Base-by-base conservation (phyloP, 2,797 vertebrate genomes). In the Sorex maritimensis region DNA sequence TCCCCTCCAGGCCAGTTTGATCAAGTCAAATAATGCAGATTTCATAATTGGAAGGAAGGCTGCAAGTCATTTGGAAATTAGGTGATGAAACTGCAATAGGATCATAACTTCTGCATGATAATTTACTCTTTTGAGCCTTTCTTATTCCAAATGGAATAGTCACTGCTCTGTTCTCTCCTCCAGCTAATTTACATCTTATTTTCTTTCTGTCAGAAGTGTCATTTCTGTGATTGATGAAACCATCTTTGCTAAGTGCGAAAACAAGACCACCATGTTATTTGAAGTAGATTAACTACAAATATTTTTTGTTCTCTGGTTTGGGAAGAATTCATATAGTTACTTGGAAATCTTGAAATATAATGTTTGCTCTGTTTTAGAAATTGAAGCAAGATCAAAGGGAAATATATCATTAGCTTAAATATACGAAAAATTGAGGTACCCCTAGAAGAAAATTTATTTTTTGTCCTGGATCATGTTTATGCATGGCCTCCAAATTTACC, bases 321-420 rank as follows among this genome's bases (percentile, higher is more conserved):
- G 95, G 93, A 97, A 97, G 96, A 97, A 97, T 96, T 98, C 95
- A 95, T 93, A 95, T 91, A 97, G 95, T 96, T 98, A 96, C 96
- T 96, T 95, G 97, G 96, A 97, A 98, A 97, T 69, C 71, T 90
- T 96, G 96, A 88, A 92, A 96, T 97, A 90, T 85, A 90, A 90
- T 96, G 91, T 97, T 98, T 97, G 92, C 92, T 97, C 97, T 97
- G 86, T 97, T 97, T 97, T 95, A 97, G 95, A 98, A 97, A 96
- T 95, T 97, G 92, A 93, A 98, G 95, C 95, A 97, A 93, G 91
- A 95, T 97, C 97, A 95, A 81, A 96, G 92, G 67, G 89, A 94
- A 94, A 86, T 95, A 78, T 75, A 94, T 94, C n/a, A 90, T 74
- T 81, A 90, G 4, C 17, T 84, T 90, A 77, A 28, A 89, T 86